phyloP scores from a whole-genome alignment of 1,140 invertebrate genomes.

The Neodiprion virginianus region DNA sequence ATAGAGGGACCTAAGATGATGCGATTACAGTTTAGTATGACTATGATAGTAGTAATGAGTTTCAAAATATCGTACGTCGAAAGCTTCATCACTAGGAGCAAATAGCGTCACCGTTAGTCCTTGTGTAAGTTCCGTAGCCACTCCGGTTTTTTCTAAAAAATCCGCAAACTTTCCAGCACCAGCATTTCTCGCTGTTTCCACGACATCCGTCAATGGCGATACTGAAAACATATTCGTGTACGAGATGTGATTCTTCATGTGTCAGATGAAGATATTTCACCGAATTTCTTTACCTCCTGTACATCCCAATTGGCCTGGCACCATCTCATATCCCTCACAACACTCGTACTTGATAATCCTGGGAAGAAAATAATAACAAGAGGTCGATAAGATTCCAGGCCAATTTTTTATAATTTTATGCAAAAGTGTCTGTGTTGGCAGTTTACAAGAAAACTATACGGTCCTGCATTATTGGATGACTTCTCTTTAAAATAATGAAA shows the following conservation, averaged over 20 bases:
- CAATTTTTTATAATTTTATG: background rate
- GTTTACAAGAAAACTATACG: too few relatives aligned
- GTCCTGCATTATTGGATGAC: too few relatives aligned
- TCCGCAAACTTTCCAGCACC: slow-evolving; percentile 59
- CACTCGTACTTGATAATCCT: slow-evolving; percentile 64
- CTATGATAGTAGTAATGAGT: slow-evolving; percentile 6
- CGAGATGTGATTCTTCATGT: background rate
- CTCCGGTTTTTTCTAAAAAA: slow-evolving; percentile 55
- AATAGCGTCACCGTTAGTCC: slow-evolving; percentile 63
- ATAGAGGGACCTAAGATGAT: background rate
- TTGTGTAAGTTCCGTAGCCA: slow-evolving; percentile 44
- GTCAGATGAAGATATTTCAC: background rate
- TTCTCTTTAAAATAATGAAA: too few relatives aligned
- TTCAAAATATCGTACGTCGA: slow-evolving; percentile 51
- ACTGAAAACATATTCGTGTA: slow-evolving; percentile 46
- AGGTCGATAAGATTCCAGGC: background rate
- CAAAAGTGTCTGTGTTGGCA: too few relatives aligned
- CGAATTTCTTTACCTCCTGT: slow-evolving; percentile 52
- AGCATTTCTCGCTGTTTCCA: slow-evolving; percentile 60
- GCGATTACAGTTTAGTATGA: background rate
- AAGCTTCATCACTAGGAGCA: slow-evolving; percentile 63
- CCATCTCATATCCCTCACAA: slow-evolving; percentile 61
- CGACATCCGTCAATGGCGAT: slow-evolving; percentile 59
- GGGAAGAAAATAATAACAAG: slow-evolving; percentile 16
- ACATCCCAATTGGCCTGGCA: slow-evolving; percentile 56